Base-by-base conservation (phyloP, 1,140 invertebrate species). In the Macrotrachela quadricornifera region DNA sequence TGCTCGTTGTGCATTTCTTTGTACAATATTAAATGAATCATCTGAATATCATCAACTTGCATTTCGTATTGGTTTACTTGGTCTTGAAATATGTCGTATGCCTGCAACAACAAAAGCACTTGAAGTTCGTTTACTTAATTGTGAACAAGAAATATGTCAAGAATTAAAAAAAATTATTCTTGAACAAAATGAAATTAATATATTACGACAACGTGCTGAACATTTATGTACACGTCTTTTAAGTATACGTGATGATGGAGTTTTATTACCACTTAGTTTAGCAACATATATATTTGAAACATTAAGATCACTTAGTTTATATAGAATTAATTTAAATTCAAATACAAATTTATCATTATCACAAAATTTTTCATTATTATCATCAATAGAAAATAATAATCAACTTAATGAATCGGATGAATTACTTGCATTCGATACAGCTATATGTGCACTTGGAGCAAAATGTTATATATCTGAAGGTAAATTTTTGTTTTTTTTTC, bases 101-200 rank as follows among this genome's bases (percentile, higher is more conserved):
- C 88, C 90, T 17, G 90, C 91, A 0, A 87, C 84, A 56, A 92
- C 86, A 1, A 95, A 95, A 72, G 83, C 86, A 1, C 69, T 94
- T 40, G 87, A 92, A 74, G 87, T 91, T 59, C 81, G 81, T 67
- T 61, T 95, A 47, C 85, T 85, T 44, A 86, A 96, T 68, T 88
- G 95, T 64, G 90, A 96, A 70, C 82, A 84, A 11, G 90, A 95
- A 64, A 72, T 96, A 4, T 80, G 92, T 10, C 77, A 77, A 18
- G 69, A 91, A 21, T 65, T 96, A 44, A 92, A 92, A 67, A 79
- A 81, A 59, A 81, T 95, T 53, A 84, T 85, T 0, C 73, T 91
- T 13, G 81, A 81, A n/a, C 70, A 76, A 6, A 75, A 77, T 45
- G 85, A 94, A 69, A 63, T 94, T 51, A 71, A 76, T 36, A 79